Conservation (phyloP, 2,888 invertebrate species). For the Agrochola circellaris region DNA sequence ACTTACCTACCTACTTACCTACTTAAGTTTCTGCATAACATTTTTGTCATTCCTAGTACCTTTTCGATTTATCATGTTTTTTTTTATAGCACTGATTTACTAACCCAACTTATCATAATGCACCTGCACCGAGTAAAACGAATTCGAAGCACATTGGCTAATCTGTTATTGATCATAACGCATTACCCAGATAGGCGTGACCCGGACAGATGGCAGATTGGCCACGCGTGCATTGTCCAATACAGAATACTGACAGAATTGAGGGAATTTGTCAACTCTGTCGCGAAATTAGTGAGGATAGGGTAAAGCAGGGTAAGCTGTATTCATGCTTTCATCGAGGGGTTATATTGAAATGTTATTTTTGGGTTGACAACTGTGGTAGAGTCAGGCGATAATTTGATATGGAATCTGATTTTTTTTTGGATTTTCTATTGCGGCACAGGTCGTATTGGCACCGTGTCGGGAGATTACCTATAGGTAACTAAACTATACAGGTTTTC, state of each 20-base stretch:
- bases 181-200: conserved; percentile 79
- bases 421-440: not conserved
- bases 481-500: not conserved
- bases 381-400: not conserved
- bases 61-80: not conserved
- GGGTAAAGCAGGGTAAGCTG: conserved; percentile 78
- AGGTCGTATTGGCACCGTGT: not conserved
- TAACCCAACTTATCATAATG: conserved; percentile 51
- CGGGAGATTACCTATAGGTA: not conserved
- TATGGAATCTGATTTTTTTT: not conserved
- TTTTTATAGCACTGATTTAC: not conserved
- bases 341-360: conserved; percentile 65
- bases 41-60: not conserved
- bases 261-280: conserved; percentile 81
- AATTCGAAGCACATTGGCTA: conserved; percentile 74
- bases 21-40: not conserved
- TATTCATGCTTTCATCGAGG: conserved; percentile 49
- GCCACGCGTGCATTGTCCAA: conserved; percentile 71
- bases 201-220: conserved; percentile 80
- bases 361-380: conserved; percentile 36
- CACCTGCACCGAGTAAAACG: conserved; percentile 78
- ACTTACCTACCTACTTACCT: too few species aligned
- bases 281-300: conserved; percentile 79
- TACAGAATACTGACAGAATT: conserved; percentile 72
- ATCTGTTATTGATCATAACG: conserved; percentile 79